Base-by-base conservation (phyloP, 2,113 vertebrate genomes). In the Salvelinus sp. region DNA sequence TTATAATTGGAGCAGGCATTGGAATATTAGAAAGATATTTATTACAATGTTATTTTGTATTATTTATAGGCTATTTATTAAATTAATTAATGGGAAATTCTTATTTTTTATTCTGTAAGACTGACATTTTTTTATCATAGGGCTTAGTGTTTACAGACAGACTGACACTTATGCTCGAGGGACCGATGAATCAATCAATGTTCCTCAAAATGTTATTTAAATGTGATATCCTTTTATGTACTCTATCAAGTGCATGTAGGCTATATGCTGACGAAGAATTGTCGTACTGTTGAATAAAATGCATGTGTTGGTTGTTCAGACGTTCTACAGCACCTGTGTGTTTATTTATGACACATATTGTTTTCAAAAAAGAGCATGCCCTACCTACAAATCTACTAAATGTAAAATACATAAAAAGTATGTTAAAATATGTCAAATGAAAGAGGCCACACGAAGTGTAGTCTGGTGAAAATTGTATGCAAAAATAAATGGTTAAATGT, bases 31-130 rank as follows among this genome's bases (percentile, higher is more conserved):
- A 20, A 20, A 48, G 57, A 25, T 22, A 72, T 76, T 79, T 71
- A 78, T 82, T 66, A 13, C 25, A 4, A 12, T 44, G 65, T 78
- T 4, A 54, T 54, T 44, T 44, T 44, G 38, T 54, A 16, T 80
- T 76, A 77, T 74, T 73, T 74, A 0, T 76, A 16, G 2, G n/a
- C 3, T 16, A 74, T 74, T 69, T 60, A 44, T 38, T 25, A 30
- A 73, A 78, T 47, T 77, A 54, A 48, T 3, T 68, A 1, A 48
- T 69, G 12, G 48, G 48, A 54, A 54, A 3, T 54, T 16, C 4
- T 13, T 54, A 3, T 14, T 3, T 14, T 16, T 54, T 18, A 44
- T 54, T 16, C 38, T 44, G 38, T 44, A 44, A 10, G 38, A 44
- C 33, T 38, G 33, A 38, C 33, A 38, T 2, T 38, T 38, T 48